Base-by-base conservation (phyloP, 92 coral and sea anemone species). In the Parazoanthus atlanticus region DNA sequence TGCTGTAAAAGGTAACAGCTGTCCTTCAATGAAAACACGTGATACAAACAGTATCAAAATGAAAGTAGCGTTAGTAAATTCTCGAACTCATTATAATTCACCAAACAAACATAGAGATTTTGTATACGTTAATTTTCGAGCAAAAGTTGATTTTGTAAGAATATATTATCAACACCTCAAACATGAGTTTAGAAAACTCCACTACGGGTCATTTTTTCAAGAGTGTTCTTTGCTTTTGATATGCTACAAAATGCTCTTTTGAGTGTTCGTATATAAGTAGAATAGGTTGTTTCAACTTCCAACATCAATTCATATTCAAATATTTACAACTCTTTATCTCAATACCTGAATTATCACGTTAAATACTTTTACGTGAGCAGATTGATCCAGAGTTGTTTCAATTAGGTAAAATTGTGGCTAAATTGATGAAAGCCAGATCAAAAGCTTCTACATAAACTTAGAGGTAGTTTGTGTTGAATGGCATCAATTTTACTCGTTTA, bases 1-100 rank as follows among this genome's bases (percentile, higher is more conserved):
- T 73, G 77, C 77, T 28, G 77, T 38, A 73, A 73, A 32, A 38
- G 25, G 77, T 73, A 73, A 73, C 79, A 26, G 46, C 43, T 17
- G 29, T 32, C 32, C 79, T 41, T 36, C 79, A 75, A 75, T 36
- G 79, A 43, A 34, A 75, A 12, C 11, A 25, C n/a, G 69, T 61
- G 69, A 21, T 1, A 61, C 28, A 23, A 61, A 61, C 28, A 8
- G n/a, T 61, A 25, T 21, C 69, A 61, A n/a, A n/a, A 61, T 61
- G 26, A 56, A 56, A 19, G 19, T 71, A 26, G 3, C 74, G 17
- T 71, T 26, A 29, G 78, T 16, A 3, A 33, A 8, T 74, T 16
- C 13, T 36, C 12, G 36, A 71, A 29, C 38, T 71, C 46, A 17
- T 17, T 75, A 38, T 6, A 74, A 19, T 12, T 16, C 41, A 74